phyloP scores from a whole-genome alignment of 2,113 vertebrate species.

The Festucalex cinctus region DNA sequence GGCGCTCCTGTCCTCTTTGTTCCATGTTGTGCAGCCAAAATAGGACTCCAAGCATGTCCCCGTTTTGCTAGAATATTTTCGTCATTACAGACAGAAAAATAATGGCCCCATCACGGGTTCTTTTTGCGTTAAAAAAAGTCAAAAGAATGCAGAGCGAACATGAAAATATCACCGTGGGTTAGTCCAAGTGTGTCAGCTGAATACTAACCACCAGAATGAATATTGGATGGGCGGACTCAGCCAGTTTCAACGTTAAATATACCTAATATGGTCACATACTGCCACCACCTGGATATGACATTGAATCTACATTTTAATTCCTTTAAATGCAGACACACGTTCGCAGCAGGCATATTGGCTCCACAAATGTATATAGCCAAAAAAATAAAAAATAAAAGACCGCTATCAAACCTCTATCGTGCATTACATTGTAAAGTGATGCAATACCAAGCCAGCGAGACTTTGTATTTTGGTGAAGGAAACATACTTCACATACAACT shows the following conservation, averaged over 20 bases:
- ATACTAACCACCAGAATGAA: not conserved
- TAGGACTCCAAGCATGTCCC: not conserved
- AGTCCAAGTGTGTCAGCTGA: not conserved
- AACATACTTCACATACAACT: not conserved
- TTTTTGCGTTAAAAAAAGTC: not conserved
- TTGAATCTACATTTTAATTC: not conserved
- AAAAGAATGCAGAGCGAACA: not conserved
- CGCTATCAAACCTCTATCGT: not conserved
- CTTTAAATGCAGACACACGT: not conserved
- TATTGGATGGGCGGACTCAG: not conserved
- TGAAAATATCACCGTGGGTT: not conserved
- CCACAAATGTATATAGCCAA: not conserved
- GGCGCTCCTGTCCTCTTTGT: conserved; percentile 41
- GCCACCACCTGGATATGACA: conserved; percentile 43
- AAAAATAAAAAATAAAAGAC: not conserved
- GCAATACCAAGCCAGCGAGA: not conserved
- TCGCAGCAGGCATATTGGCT: not conserved
- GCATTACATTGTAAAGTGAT: not conserved
- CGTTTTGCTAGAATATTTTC: not conserved
- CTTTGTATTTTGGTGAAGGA: not conserved
- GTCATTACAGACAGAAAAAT: not conserved
- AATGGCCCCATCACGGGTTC: not conserved
- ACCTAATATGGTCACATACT: conserved; percentile 23
- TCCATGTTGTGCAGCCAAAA: conserved; percentile 16
- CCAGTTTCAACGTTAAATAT: not conserved